Base-by-base conservation (phyloP, 2,797 vertebrate species). In the Selene dorsalis region DNA sequence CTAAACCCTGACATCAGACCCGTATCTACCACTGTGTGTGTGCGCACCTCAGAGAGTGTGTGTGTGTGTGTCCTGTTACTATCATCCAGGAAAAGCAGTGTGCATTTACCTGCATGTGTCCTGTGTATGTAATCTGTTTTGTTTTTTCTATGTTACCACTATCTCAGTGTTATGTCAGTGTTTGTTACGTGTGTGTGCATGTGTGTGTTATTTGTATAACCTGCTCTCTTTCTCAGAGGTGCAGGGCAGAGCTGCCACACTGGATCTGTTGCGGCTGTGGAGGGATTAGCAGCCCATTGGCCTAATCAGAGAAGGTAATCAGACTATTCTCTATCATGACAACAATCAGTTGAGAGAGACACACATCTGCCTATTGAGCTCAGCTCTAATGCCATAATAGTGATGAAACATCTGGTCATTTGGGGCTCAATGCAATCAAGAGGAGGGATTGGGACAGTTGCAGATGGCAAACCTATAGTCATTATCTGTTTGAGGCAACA, bases 301-400 rank as follows among this genome's bases (percentile, higher is more conserved):
- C 91, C 89, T 91, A 92, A 94, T 93, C 92, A 93, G 90, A 79
- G 69, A 65, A 85, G 86, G 91, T 90, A 93, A 93, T 93, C 93
- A 92, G 88, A 92, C 90, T 82, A 84, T 88, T 89, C 87, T 91
- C 88, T 84, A 89, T 93, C 92, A 92, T 87, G 88, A 92, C 91
- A 91, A 93, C 93, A 94, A 94, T 92, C 92, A 90, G 90, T 67
- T 72, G 65, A 85, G 78, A 89, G 80, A 87, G 75, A 90, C 89
- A 92, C 93, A 94, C 94, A 96, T 96, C 94, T 95, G 95, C 88
- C 94, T 93, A 90, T 92, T 93, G 88, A 94, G 94, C 93, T 93
- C 86, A 91, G 84, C 91, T 87, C 88, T 94, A 94, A 96, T 94
- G 91, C 94, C 91, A 93, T 95, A 93, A 95, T 93, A 94, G 94